These are phyloP conservation scores for Macroramphosus scolopax DNA, from an alignment of 2,797 vertebrate genomes.

Conservation along the genomic window DNA sequence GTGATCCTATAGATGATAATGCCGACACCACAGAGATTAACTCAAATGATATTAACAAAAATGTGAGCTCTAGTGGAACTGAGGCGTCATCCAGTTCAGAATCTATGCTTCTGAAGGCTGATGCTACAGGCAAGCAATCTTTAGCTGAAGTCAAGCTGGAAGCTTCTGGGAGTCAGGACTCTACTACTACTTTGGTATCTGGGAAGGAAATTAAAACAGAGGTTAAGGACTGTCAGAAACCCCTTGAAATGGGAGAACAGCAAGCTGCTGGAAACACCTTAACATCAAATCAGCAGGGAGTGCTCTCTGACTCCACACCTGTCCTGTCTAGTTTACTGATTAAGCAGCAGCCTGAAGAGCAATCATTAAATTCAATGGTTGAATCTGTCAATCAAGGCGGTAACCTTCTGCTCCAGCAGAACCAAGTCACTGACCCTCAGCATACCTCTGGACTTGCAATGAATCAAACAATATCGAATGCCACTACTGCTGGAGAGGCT, in stretches of 20 bases:
- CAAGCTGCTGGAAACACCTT: constrained; percentile 63
- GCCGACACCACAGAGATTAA: constrained; percentile 76
- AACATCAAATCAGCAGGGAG: constrained; percentile 73
- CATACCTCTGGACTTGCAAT: constrained; percentile 69
- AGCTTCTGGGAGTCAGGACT: constrained; percentile 61
- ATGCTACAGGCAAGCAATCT: constrained; percentile 70
- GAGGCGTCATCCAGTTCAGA: constrained; percentile 69
- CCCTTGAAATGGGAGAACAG: constrained; percentile 63
- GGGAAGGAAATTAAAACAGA: constrained; percentile 78
- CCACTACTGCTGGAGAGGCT: constrained; percentile 70
- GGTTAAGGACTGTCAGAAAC: constrained; percentile 73
- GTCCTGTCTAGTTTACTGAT: constrained; percentile 91
- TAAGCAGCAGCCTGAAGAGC: constrained; percentile 82
- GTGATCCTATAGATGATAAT: constrained; percentile 90
- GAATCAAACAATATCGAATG: constrained; percentile 68
- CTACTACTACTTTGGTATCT: constrained; percentile 49
- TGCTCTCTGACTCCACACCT: constrained; percentile 84
- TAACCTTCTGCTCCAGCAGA: constrained; percentile 77
- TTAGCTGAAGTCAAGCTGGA: constrained; percentile 77
- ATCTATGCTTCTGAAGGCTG: constrained; percentile 71
- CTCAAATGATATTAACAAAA: constrained; percentile 36
- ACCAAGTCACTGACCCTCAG: constrained; percentile 69
- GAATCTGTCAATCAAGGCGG: constrained; percentile 77
- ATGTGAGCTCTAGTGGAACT: constrained; percentile 27
- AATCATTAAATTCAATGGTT: constrained; percentile 76